A percentile compares a stretch with the other conserved stretches of the same genome.
These are phyloP conservation scores for Anastatus disparis DNA, from an alignment of 1,140 invertebrate genomes.

Conservation along the genomic window DNA sequence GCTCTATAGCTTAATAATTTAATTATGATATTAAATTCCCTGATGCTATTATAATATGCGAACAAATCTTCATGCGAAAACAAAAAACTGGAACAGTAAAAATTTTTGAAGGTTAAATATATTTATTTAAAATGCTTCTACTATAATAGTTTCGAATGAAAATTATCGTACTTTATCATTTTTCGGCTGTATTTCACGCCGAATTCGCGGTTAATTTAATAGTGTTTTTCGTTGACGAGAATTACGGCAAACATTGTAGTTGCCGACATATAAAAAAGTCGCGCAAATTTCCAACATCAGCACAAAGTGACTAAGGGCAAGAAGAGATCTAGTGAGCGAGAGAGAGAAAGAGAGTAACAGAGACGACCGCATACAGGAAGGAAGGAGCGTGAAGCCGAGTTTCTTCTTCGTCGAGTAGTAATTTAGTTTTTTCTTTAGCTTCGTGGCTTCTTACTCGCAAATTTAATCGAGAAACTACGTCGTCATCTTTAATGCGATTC, in stretches of 20 bases:
- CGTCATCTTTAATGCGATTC: conserved; percentile 56
- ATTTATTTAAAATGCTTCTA: too few species aligned
- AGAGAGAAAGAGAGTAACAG: conserved; percentile 6
- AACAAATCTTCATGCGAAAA: too few species aligned
- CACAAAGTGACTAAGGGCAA: conserved; percentile 28
- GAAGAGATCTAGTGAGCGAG: background rate
- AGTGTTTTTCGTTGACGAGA: conserved; percentile 14
- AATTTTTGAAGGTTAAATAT: too few species aligned
- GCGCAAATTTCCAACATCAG: conserved; percentile 35
- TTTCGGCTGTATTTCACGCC: background rate
- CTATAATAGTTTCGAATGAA: background rate
- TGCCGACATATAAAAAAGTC: conserved; percentile 41
- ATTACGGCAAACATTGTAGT: conserved; percentile 24
- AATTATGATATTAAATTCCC: too few species aligned
- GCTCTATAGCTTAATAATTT: too few species aligned
- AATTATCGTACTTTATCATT: background rate
- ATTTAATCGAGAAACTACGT: conserved; percentile 57
- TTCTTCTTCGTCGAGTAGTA: conserved; percentile 51
- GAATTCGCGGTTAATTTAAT: conserved; percentile 10
- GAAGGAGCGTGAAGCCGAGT: conserved; percentile 44
- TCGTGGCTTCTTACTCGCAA: conserved; percentile 41
- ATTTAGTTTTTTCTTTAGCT: conserved; percentile 54
- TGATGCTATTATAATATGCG: too few species aligned
- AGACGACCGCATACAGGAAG: conserved; percentile 16
- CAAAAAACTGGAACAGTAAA: too few species aligned